These are phyloP conservation scores for Galerucella calmariensis DNA, from an alignment of 2,888 invertebrate genomes.

Conservation along the genomic window DNA sequence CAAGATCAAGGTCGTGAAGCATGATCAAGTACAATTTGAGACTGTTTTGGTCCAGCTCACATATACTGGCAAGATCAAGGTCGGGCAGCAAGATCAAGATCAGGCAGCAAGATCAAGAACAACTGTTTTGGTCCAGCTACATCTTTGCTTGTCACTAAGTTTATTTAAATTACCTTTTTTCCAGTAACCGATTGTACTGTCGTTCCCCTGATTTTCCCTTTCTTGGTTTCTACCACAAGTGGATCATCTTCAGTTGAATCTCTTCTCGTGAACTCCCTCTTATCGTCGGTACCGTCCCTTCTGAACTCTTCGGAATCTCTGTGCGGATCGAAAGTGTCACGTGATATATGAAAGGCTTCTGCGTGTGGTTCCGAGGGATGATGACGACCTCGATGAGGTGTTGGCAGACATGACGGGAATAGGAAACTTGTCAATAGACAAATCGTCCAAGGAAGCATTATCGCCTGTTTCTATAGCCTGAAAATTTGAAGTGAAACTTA, in stretches of 20 bases:
- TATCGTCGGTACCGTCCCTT: slow-evolving; percentile 62
- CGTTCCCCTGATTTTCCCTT: slow-evolving; percentile 80
- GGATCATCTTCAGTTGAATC: slow-evolving; percentile 75
- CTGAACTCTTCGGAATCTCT: slow-evolving; percentile 59
- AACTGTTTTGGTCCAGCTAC: too few species aligned
- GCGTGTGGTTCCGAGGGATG: slow-evolving; percentile 61
- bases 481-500: neutral
- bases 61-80: slow-evolving; percentile 1
- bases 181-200: slow-evolving; percentile 80
- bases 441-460: slow-evolving; percentile 53
- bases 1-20: too few species aligned
- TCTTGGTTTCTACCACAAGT: slow-evolving; percentile 80
- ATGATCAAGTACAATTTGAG: too few species aligned
- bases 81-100: too few species aligned
- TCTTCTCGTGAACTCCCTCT: slow-evolving; percentile 59
- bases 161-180: slow-evolving; percentile 66
- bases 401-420: slow-evolving; percentile 58
- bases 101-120: too few species aligned
- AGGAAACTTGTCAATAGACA: slow-evolving; percentile 58
- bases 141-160: too few species aligned
- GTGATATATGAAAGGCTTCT: slow-evolving; percentile 62
- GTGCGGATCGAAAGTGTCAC: slow-evolving; percentile 64
- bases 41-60: too few species aligned
- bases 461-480: slow-evolving; percentile 19
- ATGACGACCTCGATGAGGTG: slow-evolving; percentile 61